These are phyloP conservation scores for Penaeus monodon DNA, from an alignment of 2,888 invertebrate species.

Conservation along the genomic window DNA sequence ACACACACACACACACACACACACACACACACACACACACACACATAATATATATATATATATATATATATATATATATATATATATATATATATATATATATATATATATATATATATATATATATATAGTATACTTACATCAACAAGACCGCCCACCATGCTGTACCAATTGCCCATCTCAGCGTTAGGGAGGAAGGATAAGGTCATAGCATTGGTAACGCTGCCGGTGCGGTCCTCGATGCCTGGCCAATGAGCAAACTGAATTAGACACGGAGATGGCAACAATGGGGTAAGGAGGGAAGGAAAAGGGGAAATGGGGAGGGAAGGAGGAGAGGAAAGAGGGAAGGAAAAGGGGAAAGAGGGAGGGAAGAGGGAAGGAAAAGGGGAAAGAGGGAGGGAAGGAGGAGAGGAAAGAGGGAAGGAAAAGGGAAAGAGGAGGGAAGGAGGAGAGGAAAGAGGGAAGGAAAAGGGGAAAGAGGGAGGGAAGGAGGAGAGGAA, in stretches of 20 bases:
- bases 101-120: too few species aligned
- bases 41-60: background rate
- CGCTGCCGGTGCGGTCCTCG: slow-evolving; percentile 41
- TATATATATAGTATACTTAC: slow-evolving; percentile 28
- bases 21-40: background rate
- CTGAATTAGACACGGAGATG: background rate
- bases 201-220: slow-evolving; percentile 39
- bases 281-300: too few species aligned
- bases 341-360: background rate
- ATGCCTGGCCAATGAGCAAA: slow-evolving; percentile 29
- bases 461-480: too few species aligned
- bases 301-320: too few species aligned
- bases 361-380: too few species aligned
- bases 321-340: background rate
- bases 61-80: too few species aligned
- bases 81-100: too few species aligned
- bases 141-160: slow-evolving; percentile 55
- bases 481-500: too few species aligned
- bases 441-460: too few species aligned
- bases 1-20: too few species aligned
- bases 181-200: slow-evolving; percentile 44
- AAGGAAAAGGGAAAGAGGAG: background rate
- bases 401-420: background rate
- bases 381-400: background rate
- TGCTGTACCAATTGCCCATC: slow-evolving; percentile 58